Evolutionary conservation across 2,797 vertebrate species (phyloP), one percentile per base, ranked within the genome.

Genomic region (Mormyrus hasselquistii): DNA sequence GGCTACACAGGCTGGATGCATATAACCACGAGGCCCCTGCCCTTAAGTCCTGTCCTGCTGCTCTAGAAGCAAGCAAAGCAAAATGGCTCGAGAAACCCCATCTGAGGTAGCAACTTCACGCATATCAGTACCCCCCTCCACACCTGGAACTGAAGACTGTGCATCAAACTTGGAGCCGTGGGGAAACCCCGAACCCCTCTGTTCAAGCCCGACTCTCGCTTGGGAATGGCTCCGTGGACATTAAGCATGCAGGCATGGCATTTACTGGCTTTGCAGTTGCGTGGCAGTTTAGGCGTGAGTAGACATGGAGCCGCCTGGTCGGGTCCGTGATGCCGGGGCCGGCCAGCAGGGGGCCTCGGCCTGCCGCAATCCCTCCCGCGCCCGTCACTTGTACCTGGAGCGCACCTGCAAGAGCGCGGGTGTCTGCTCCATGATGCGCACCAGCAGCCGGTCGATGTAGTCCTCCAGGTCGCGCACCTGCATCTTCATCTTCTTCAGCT

Each of bases 361-460:
- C 91, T 41, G 65, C 91, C 59, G 87, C 49, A 0, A 0, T 90
- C 9, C 90, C 73, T 8, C 41, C 65, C 7, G 25, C 10, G 8
- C 50, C 16, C 10, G 2, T 96, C 95, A 94, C 93, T 93, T 96
- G 89, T 90, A 92, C 95, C 94, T 97, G 94, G 0, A 94, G 93
- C 95, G 93, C 88, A 98, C 97, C 95, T 99, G 99, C 93, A 99
- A 96, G 89, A 99, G 95, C 0, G 97, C 97, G 38, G 99, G 99
- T 0, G 97, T 99, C 91, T 98, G 97, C 91, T 99, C 98, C 97
- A 99, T 99, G 95, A 99, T 99, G 93, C 97, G 97, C 90, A 99
- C 98, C 92, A 99, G 96, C 93, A 99, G 96, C 89, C 96, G 97
- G 96, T 99, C 99, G 0, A 99, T 99, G 96, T 99, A 99, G 94